phyloP scores from a whole-genome alignment of 2,888 invertebrate species.

The Ormyrus pomaceus region DNA sequence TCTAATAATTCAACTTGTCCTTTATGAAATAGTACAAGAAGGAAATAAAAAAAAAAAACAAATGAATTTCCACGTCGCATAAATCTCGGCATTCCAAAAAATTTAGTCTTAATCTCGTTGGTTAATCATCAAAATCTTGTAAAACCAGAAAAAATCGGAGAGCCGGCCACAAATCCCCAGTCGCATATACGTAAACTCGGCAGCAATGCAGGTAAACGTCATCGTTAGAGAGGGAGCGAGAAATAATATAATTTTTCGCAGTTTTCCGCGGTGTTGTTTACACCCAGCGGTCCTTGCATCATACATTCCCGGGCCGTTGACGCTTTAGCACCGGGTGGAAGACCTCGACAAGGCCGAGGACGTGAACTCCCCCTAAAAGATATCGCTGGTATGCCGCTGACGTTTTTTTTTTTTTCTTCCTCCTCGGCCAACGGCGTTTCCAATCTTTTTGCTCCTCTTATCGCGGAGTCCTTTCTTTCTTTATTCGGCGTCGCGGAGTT shows the following conservation, averaged over 20 bases:
- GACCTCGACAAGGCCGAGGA: constrained; percentile 72
- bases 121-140: too few species aligned
- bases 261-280: constrained; percentile 35
- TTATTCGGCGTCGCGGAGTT: background rate
- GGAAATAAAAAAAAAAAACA: too few species aligned
- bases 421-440: constrained; percentile 39
- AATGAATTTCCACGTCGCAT: too few species aligned
- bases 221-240: background rate
- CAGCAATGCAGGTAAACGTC: background rate
- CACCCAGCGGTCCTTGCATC: constrained; percentile 30
- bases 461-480: background rate
- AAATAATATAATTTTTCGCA: background rate
- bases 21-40: too few species aligned
- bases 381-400: constrained; percentile 39
- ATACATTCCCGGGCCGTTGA: constrained; percentile 71
- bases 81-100: too few species aligned
- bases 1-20: too few species aligned
- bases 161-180: too few species aligned
- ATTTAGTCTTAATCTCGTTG: too few species aligned
- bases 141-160: too few species aligned
- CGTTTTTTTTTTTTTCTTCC: constrained; percentile 21
- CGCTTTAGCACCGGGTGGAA: constrained; percentile 64
- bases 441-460: background rate
- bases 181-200: too few species aligned
- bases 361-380: constrained; percentile 51